These are phyloP conservation scores for Sylvia borin DNA, from an alignment of 2,797 vertebrate species.

Conservation along the genomic window DNA sequence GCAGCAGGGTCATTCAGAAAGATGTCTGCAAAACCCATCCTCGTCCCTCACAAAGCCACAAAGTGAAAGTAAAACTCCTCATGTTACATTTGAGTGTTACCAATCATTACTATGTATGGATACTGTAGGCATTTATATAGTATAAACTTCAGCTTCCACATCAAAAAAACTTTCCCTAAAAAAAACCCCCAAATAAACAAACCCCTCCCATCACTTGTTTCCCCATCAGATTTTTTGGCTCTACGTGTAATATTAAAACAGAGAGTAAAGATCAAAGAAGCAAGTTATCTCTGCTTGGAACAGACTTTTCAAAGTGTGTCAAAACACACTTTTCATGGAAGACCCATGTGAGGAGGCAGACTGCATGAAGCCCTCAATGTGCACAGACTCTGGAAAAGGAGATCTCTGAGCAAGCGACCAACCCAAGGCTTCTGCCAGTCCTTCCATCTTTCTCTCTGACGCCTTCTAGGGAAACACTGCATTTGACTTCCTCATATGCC, in stretches of 20 bases:
- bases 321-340: neutral
- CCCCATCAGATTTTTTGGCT: neutral
- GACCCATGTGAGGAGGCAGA: neutral
- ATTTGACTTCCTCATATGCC: neutral
- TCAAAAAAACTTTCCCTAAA: neutral
- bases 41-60: neutral
- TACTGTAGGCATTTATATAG: fast-evolving
- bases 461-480: neutral
- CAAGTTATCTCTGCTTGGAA: neutral
- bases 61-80: conserved; percentile 25
- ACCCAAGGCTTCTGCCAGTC: neutral
- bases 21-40: neutral
- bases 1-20: neutral
- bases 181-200: fast-evolving
- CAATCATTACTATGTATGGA: neutral
- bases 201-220: neutral
- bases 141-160: neutral
- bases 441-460: neutral
- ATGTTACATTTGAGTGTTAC: neutral
- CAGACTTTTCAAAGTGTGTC: neutral
- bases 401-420: fast-evolving
- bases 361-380: neutral
- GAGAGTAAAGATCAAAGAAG: neutral
- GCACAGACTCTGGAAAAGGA: neutral
- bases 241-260: neutral